Evolutionary conservation across 2,113 vertebrate species (phyloP).

Genomic region (Oncorhynchus gorbuscha): DNA sequence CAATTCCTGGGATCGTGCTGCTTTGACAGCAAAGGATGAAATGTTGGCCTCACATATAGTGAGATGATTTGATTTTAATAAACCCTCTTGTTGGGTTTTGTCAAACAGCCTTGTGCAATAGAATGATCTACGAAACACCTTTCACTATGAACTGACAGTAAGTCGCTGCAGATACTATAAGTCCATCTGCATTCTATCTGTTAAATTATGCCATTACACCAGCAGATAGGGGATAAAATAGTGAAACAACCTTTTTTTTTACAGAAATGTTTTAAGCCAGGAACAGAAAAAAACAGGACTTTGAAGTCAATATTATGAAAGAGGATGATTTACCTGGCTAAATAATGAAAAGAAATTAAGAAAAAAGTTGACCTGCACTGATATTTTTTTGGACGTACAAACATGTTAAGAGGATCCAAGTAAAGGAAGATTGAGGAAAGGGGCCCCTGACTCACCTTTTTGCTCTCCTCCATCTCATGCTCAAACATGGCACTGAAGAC

Average conservation of each 20-base stretch:
- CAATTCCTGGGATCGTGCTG: conserved; percentile 47
- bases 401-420: conserved; percentile 3
- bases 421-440: neutral
- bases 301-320: too few species aligned
- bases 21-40: conserved; percentile 63
- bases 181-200: too few species aligned
- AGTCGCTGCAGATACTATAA: conserved; percentile 22
- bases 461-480: conserved; percentile 98
- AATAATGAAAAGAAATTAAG: too few species aligned
- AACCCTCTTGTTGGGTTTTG: conserved; percentile 20
- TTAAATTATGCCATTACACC: too few species aligned
- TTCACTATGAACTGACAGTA: conserved; percentile 51
- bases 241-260: too few species aligned
- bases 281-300: too few species aligned
- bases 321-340: too few species aligned
- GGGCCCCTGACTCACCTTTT: conserved; percentile 81
- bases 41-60: conserved; percentile 39
- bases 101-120: conserved; percentile 36
- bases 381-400: neutral
- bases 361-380: too few species aligned
- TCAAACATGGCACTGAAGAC: conserved; percentile 99
- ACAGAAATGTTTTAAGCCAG: too few species aligned
- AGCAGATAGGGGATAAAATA: too few species aligned
- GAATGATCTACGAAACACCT: conserved; percentile 13
- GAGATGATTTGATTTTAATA: conserved; percentile 56